A percentile compares a stretch with the other conserved stretches of the same genome.
Evolutionary conservation across 2,888 invertebrate genomes (phyloP).

Genomic region (Synergus gifuensis): DNA sequence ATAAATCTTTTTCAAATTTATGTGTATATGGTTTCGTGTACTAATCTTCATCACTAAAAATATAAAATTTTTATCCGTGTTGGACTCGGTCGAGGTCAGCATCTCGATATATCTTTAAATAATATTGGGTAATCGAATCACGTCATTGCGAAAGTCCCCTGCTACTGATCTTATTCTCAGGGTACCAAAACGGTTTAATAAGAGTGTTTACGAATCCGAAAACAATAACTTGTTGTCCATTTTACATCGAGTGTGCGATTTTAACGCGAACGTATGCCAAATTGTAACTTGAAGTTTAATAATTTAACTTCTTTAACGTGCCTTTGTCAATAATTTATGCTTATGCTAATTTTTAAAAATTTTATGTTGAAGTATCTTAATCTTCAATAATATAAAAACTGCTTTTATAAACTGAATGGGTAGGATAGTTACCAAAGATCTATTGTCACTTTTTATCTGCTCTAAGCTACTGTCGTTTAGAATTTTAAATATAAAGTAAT

Average conservation of each 20-base stretch:
- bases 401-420: too few species aligned
- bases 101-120: constrained; percentile 20
- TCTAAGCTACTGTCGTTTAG: not conserved
- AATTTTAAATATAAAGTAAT: not conserved
- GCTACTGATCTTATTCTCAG: constrained; percentile 45
- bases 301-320: not conserved
- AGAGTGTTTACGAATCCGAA: not conserved
- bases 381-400: too few species aligned
- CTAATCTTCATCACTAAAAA: constrained; percentile 37
- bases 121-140: constrained; percentile 44
- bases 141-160: constrained; percentile 43
- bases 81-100: constrained; percentile 38
- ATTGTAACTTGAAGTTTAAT: not conserved
- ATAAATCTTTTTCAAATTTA: not conserved
- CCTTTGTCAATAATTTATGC: too few species aligned
- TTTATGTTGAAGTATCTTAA: too few species aligned
- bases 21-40: not conserved
- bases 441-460: not conserved
- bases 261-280: constrained; percentile 1
- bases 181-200: constrained; percentile 21
- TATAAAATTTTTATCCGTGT: constrained; percentile 40
- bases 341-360: too few species aligned
- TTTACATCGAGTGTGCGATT: not conserved
- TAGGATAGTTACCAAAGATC: too few species aligned
- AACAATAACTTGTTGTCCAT: constrained; percentile 20